Conservation (phyloP, 2,113 vertebrate genomes). For the Protobothrops flavoviridis region DNA sequence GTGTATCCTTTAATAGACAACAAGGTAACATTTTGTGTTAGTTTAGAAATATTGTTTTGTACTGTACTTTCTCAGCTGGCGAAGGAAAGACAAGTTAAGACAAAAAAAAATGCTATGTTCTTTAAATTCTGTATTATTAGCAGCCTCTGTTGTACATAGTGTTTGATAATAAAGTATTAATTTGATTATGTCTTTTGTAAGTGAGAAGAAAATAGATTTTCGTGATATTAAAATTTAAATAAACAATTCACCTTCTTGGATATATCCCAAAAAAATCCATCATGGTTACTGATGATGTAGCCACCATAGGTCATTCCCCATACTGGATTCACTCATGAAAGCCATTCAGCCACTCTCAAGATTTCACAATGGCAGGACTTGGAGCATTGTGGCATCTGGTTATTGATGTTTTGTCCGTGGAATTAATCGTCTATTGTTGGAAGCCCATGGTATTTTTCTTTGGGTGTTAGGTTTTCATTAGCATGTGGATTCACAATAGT, state of each 20-base stretch:
- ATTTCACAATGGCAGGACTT: slow-evolving; percentile 68
- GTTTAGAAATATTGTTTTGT: slow-evolving; percentile 92
- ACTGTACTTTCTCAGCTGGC: slow-evolving; percentile 96
- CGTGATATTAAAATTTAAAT: slow-evolving; percentile 80
- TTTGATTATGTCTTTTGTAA: slow-evolving; percentile 99
- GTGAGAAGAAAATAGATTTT: slow-evolving; percentile 89
- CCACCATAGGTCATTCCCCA: slow-evolving; percentile 68
- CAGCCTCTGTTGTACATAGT: slow-evolving; percentile 98
- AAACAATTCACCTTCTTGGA: slow-evolving; percentile 62
- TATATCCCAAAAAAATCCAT: slow-evolving; percentile 74
- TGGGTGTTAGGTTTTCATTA: slow-evolving; percentile 53
- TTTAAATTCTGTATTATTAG: slow-evolving; percentile 89
- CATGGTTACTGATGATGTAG: slow-evolving; percentile 69
- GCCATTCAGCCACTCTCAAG: slow-evolving; percentile 59
- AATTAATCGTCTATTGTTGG: slow-evolving; percentile 72
- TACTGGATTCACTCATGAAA: slow-evolving; percentile 72
- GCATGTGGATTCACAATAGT: slow-evolving; percentile 73
- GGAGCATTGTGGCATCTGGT: slow-evolving; percentile 66
- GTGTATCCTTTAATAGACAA: slow-evolving; percentile 98
- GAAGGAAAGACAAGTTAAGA: slow-evolving; percentile 84
- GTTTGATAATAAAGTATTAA: slow-evolving; percentile 99
- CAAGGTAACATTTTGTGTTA: slow-evolving; percentile 93
- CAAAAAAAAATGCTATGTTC: slow-evolving; percentile 68
- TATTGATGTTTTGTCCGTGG: slow-evolving; percentile 74
- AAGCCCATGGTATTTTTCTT: slow-evolving; percentile 59